Evolutionary conservation across 2,797 vertebrate genomes (phyloP), one percentile per base, ranked within the genome.

Genomic region (Etheostoma nigrum): DNA sequence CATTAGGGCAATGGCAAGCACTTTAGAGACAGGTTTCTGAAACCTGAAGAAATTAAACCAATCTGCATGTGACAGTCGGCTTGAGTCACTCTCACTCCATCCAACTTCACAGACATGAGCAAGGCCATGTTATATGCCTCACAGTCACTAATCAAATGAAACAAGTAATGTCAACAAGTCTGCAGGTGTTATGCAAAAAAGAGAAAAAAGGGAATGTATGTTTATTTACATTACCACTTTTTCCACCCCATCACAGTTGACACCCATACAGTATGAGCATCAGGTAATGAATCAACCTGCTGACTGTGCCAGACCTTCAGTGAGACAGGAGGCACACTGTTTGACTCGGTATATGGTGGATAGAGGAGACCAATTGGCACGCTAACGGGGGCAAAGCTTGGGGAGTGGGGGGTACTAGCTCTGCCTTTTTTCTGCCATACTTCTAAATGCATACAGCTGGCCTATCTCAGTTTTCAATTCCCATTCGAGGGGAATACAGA

Each of bases 401-500:
- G 59, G 61, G 68, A 47, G 42, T 4, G 13, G 15, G 55, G 67
- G 33, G 74, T 9, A 61, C 61, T 27, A 52, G 55, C 78, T 65
- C 75, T 79, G 76, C 79, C 36, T 74, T 85, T 83, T 64, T 74
- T 78, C 72, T 87, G 77, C 87, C 88, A 86, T 85, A 74, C 76
- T 81, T 92, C 78, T 92, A 93, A 94, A 92, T 84, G 73, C 90
- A 89, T 81, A 78, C 93, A 92, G 91, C 93, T 93, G 90, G 84
- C 63, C 86, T 72, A 86, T 84, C 86, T 92, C 84, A 59, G 73
- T 91, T 93, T 93, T 87, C 90, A 92, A 82, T 89, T 89, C 86
- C 86, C 82, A 82, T 91, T 90, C 58, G 81, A 83, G 86, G 85
- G 85, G 89, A 92, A 91, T 87, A 87, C 85, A 76, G 58, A 73